Conservation (phyloP, 2,888 invertebrate species). For the Mythimna vitellina region DNA sequence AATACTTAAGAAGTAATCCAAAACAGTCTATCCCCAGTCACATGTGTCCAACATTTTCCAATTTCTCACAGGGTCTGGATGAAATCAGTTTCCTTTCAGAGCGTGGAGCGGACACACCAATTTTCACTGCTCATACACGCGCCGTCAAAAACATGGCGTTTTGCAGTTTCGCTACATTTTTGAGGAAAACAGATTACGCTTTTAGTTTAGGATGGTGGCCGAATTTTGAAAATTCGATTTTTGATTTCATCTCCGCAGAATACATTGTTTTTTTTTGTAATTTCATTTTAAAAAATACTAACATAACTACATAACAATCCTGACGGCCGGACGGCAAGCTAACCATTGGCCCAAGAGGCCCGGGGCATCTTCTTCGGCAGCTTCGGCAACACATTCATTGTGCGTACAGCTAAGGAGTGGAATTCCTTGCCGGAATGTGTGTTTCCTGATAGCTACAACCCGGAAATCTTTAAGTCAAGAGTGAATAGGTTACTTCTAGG, state of each 20-base stretch:
- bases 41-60: slow-evolving; percentile 21
- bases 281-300: not conserved
- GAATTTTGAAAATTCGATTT: not conserved
- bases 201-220: no score
- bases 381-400: no score
- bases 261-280: not conserved
- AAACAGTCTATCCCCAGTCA: not conserved
- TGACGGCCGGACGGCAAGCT: no score
- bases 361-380: no score
- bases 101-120: slow-evolving; percentile 34
- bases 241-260: not conserved
- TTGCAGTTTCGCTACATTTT: slow-evolving; percentile 23
- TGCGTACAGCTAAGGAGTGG: no score
- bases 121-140: slow-evolving; percentile 39
- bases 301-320: no score
- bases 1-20: not conserved
- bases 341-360: no score
- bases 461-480: no score
- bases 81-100: slow-evolving; percentile 42
- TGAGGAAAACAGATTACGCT: slow-evolving; percentile 5
- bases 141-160: slow-evolving; percentile 22
- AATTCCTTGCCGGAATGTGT: no score
- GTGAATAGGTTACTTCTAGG: no score
- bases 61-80: slow-evolving; percentile 20
- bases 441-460: no score